Evolutionary conservation across 2,888 invertebrate species (phyloP).

Genomic region (Dilophus febrilis): DNA sequence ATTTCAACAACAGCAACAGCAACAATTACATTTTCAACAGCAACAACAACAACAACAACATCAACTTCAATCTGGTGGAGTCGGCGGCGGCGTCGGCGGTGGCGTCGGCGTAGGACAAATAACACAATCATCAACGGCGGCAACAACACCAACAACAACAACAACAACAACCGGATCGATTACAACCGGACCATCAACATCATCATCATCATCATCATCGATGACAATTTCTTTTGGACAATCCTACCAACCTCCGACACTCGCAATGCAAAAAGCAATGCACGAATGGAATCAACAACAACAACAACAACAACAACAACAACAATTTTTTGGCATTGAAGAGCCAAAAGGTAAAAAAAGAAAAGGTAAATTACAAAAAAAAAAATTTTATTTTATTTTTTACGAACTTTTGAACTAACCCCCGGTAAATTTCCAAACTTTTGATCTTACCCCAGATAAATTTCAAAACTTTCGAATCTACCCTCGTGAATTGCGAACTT

Average conservation of each 20-base stretch:
- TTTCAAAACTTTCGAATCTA: too few species aligned
- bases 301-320: constrained; percentile 2
- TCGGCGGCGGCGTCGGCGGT: too few species aligned
- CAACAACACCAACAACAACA: constrained; percentile 43
- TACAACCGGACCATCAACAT: constrained; percentile 4
- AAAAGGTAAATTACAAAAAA: too few species aligned
- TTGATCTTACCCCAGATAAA: too few species aligned
- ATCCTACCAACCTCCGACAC: constrained; percentile 44
- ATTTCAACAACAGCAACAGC: too few species aligned
- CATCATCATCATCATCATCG: neutral
- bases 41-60: neutral
- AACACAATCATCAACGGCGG: constrained; percentile 14
- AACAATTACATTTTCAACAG: neutral
- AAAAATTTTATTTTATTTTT: too few species aligned
- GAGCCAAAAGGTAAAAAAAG: neutral
- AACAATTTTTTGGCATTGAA: neutral
- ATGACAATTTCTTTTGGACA: too few species aligned
- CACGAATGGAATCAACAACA: constrained; percentile 23
- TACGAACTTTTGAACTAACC: too few species aligned
- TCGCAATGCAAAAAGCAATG: constrained; percentile 36
- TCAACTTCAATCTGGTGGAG: neutral
- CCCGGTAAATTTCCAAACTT: too few species aligned
- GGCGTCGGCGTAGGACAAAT: neutral
- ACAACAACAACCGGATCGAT: neutral
- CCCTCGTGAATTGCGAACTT: too few species aligned